Base-by-base conservation (phyloP, 1,140 invertebrate genomes). In the Pseudomyrmex dendroicus region DNA sequence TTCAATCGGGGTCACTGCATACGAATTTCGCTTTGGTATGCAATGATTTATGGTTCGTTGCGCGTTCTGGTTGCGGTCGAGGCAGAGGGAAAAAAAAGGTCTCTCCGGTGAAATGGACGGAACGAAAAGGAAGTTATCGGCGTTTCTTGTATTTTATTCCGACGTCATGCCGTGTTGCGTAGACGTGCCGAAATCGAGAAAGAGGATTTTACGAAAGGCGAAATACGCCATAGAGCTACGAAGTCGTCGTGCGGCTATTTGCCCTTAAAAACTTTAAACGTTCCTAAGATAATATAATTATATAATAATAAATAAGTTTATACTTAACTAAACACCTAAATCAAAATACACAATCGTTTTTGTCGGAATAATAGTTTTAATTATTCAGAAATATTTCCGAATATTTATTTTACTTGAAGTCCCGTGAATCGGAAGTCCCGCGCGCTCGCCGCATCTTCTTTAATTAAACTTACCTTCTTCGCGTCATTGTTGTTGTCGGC, bases 401-500 rank as follows among this genome's bases (percentile, higher is more conserved):
- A 35, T 35, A 35, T 35, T 35, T 35, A 35, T 35, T 35, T 35
- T 35, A 35, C 35, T 35, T 35, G 35, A 35, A 35, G 5, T 35
- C 35, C 35, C 35, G 35, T 1, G 35, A 35, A 63, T 54, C 59
- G 9, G 1, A 46, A 12, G n/a, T 2, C 8, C 35, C 4, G 5
- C 35, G 35, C 35, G n/a, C 12, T 48, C 50, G 25, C 35, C 1
- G 15, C 54, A 22, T 56, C 13, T 57, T 56, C 48, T 35, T 62
- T 17, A 72, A 80, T 80, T 72, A 50, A 72, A 89, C 95, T 96
- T 95, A 98, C 98, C 96, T 99, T 99, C 95, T 99, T 99, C 88
- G 97, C 97, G 94, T 97, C 97, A 94, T 97, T 97, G 95, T 98
- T 98, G 95, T 98, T 98, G 94, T 98, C 98, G 93, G 98, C 97